Conservation (phyloP, 2,888 invertebrate genomes). For the Eurytoma adleriae region DNA sequence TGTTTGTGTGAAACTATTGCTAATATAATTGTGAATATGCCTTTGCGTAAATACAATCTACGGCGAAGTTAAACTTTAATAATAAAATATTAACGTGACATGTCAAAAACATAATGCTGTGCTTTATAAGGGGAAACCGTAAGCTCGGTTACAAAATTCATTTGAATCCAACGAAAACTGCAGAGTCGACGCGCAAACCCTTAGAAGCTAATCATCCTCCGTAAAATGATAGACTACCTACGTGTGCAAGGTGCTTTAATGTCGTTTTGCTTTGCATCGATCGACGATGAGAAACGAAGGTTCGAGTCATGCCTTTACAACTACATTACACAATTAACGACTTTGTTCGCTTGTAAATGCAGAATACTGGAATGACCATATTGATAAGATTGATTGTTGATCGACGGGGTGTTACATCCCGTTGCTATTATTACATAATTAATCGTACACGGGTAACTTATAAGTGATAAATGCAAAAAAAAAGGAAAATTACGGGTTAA, state of each 20-base stretch:
- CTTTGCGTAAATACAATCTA: constrained; percentile 23
- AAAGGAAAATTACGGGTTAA: not conserved
- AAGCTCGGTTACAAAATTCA: too few relatives aligned
- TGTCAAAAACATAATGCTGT: constrained; percentile 38
- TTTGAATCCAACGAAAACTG: too few relatives aligned
- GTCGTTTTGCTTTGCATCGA: constrained; percentile 44
- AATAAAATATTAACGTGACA: constrained; percentile 54
- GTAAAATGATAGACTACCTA: constrained; percentile 30
- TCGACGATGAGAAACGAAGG: not conserved
- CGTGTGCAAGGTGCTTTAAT: not conserved
- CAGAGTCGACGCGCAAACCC: too few relatives aligned
- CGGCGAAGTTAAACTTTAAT: constrained; percentile 48
- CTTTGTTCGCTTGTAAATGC: constrained; percentile 33
- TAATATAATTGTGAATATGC: constrained; percentile 1
- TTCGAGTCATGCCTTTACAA: constrained; percentile 5
- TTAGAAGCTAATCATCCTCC: too few relatives aligned
- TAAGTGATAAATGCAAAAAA: constrained; percentile 27
- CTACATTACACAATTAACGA: constrained; percentile 25
- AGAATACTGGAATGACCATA: constrained; percentile 57
- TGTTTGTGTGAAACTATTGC: constrained; percentile 8
- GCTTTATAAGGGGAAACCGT: not conserved
- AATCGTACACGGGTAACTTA: constrained; percentile 42
- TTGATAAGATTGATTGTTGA: constrained; percentile 54
- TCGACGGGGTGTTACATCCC: constrained; percentile 18
- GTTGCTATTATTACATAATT: constrained; percentile 17